Evolutionary conservation across 2,888 invertebrate species (phyloP).

Genomic region (Thymelicus acteon): DNA sequence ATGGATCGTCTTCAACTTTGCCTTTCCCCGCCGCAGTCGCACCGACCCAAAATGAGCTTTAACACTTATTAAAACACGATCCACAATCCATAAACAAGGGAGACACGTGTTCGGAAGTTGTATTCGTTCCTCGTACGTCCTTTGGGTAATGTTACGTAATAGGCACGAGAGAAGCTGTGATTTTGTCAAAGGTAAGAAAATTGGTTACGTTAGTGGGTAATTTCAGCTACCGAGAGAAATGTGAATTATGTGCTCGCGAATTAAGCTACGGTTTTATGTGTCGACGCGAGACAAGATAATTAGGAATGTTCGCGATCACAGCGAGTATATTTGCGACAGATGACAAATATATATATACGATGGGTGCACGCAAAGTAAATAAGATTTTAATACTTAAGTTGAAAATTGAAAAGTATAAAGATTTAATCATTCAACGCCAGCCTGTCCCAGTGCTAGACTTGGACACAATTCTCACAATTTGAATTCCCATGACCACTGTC

Average conservation of each 20-base stretch:
- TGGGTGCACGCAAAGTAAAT: not conserved
- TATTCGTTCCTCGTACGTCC: constrained; percentile 78
- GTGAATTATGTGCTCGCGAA: constrained; percentile 65
- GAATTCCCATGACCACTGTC: too few relatives aligned
- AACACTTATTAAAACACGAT: constrained; percentile 69
- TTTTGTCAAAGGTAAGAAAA: constrained; percentile 85
- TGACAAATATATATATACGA: not conserved
- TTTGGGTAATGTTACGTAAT: constrained; percentile 83
- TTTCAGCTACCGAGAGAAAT: constrained; percentile 66
- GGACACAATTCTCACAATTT: too few relatives aligned
- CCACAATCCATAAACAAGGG: constrained; percentile 58
- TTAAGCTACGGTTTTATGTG: constrained; percentile 45
- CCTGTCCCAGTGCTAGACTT: too few relatives aligned
- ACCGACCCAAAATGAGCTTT: constrained; percentile 66
- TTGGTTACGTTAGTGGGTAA: constrained; percentile 81
- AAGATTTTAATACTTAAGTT: too few relatives aligned
- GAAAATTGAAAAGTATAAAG: too few relatives aligned
- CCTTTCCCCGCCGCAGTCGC: constrained; percentile 54
- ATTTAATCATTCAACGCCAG: too few relatives aligned
- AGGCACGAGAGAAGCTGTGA: constrained; percentile 73
- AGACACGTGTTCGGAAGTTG: constrained; percentile 56
- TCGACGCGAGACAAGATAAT: constrained; percentile 33
- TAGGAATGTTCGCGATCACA: constrained; percentile 33
- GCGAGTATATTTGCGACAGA: constrained; percentile 11
- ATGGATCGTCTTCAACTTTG: constrained; percentile 57